A percentile compares a stretch with the other conserved stretches of the same genome.
Evolutionary conservation across 92 coral and sea anemone species (phyloP).

Genomic region (Epizoanthus fatuus): DNA sequence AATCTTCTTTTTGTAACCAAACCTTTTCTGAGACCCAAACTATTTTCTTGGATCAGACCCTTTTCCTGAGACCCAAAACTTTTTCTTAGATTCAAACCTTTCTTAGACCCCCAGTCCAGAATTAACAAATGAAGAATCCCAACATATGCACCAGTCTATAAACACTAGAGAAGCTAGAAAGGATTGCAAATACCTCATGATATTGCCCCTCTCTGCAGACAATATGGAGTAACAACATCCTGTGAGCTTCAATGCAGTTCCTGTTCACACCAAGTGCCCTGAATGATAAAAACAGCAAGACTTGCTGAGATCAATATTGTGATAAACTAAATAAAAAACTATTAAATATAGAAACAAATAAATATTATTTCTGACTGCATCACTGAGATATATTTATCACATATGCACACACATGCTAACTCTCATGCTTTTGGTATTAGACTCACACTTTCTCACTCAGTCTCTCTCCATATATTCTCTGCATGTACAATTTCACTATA

Average conservation of each 20-base stretch:
- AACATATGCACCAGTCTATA: not conserved
- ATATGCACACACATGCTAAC: no score
- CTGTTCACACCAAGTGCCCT: constrained; percentile 93
- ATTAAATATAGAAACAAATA: not conserved
- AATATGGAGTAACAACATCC: constrained; percentile 82
- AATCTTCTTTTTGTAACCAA: not conserved
- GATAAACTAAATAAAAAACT: not conserved
- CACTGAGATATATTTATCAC: not conserved
- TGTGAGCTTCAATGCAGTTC: constrained; percentile 95
- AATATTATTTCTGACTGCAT: not conserved
- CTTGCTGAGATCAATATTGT: no score
- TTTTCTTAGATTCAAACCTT: not conserved
- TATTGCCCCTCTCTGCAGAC: constrained; percentile 97
- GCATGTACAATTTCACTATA: no score
- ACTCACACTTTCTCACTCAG: no score
- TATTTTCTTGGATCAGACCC: no score
- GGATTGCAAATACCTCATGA: constrained; percentile 68
- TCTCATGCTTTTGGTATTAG: no score
- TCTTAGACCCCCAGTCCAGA: not conserved
- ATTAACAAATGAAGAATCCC: not conserved
- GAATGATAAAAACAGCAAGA: constrained; percentile 1
- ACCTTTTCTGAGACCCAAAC: not conserved
- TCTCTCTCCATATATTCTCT: no score
- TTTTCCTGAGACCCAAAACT: not conserved
- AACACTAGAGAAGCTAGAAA: not conserved